These are phyloP conservation scores for Oncorhynchus mykiss DNA, from an alignment of 2,113 vertebrate species.

Conservation along the genomic window DNA sequence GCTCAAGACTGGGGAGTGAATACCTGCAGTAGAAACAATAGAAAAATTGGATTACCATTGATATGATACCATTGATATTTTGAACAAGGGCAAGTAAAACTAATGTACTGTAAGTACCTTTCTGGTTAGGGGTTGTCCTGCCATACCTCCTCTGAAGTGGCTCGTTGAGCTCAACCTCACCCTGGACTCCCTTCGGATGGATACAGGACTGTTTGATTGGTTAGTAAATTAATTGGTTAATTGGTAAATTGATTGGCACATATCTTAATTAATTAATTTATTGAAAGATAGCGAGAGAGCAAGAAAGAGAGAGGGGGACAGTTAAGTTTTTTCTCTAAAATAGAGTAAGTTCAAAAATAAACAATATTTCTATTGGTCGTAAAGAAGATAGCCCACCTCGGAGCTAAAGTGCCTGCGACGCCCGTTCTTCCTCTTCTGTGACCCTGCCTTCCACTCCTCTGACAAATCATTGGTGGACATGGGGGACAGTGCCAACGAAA, in stretches of 20 bases:
- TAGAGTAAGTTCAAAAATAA: neutral
- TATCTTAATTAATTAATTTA: no score
- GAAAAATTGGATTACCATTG: no score
- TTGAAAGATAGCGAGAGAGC: neutral
- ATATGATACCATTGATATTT: neutral
- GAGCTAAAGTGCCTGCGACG: slow-evolving; percentile 73
- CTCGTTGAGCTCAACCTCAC: slow-evolving; percentile 49
- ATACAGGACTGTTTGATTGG: no score
- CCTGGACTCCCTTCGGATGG: slow-evolving; percentile 49
- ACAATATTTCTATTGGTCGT: neutral
- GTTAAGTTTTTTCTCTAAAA: neutral
- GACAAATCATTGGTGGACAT: slow-evolving; percentile 71
- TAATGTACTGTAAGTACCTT: slow-evolving; percentile 38
- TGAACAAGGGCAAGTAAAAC: neutral
- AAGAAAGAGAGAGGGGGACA: neutral
- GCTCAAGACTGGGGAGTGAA: slow-evolving; percentile 36
- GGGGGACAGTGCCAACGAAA: slow-evolving; percentile 32
- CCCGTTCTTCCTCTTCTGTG: slow-evolving; percentile 39
- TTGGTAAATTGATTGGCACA: no score
- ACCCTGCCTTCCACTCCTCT: slow-evolving; percentile 74
- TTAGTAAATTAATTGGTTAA: no score
- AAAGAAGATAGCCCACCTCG: slow-evolving; percentile 70
- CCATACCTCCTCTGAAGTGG: slow-evolving; percentile 39
- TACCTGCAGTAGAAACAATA: neutral
- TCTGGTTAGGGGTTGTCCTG: slow-evolving; percentile 35